These are phyloP conservation scores for Agapostemon virescens DNA, from an alignment of 2,888 invertebrate species.

Conservation along the genomic window DNA sequence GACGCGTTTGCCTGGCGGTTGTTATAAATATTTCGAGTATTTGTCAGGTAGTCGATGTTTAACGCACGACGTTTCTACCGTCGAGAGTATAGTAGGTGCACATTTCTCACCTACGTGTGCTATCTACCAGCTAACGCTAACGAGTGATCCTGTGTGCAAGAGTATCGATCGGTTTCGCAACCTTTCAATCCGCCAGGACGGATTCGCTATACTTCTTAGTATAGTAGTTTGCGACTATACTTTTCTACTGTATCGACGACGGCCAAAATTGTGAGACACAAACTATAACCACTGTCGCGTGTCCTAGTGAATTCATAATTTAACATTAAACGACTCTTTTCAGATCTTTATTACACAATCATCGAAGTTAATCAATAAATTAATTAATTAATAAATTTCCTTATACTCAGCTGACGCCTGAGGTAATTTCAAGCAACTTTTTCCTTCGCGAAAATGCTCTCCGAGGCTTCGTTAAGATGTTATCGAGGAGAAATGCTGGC, in stretches of 20 bases:
- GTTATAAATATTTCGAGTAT: constrained; percentile 57
- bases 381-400: too few species aligned
- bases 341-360: too few species aligned
- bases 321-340: too few species aligned
- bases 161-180: constrained; percentile 20
- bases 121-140: constrained; percentile 33
- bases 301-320: too few species aligned
- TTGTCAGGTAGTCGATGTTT: constrained; percentile 57
- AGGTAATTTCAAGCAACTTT: too few species aligned
- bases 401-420: too few species aligned
- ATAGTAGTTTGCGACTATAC: constrained; percentile 16
- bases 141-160: constrained; percentile 27
- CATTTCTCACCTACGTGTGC: constrained; percentile 4
- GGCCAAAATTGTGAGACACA: too few species aligned
- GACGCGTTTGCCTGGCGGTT: not conserved
- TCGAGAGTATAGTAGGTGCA: constrained; percentile 5
- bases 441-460: too few species aligned
- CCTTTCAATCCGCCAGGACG: constrained; percentile 25
- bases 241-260: constrained; percentile 26
- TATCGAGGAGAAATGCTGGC: too few species aligned
- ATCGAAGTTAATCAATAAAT: too few species aligned
- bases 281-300: too few species aligned
- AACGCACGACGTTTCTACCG: constrained; percentile 25
- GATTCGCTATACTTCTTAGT: constrained; percentile 29
- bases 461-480: too few species aligned